phyloP scores from a whole-genome alignment of 2,797 vertebrate species.

The Thripadectes ignobilis region DNA sequence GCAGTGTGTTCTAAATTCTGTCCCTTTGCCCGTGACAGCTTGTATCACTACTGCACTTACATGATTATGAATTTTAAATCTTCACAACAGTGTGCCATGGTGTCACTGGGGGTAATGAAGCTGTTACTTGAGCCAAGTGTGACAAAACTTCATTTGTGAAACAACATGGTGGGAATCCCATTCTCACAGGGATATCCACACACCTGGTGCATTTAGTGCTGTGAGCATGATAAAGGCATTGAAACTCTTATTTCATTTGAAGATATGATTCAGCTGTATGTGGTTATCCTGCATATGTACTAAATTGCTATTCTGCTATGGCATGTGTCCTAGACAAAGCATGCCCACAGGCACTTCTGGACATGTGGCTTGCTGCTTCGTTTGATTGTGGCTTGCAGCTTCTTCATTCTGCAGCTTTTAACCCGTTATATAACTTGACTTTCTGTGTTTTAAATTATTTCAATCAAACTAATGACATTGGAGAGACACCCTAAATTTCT shows the following conservation, averaged over 20 bases:
- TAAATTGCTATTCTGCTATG: neutral
- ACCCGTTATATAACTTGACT: neutral
- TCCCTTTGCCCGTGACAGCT: neutral
- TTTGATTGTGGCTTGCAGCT: constrained; percentile 14
- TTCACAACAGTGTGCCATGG: accelerated
- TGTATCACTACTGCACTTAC: neutral
- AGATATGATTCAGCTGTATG: constrained; percentile 14
- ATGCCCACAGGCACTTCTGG: constrained; percentile 34
- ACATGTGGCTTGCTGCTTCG: neutral
- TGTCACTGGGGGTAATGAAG: neutral
- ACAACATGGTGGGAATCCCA: neutral
- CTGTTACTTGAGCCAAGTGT: neutral
- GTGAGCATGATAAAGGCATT: neutral
- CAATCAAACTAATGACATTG: neutral
- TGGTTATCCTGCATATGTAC: constrained; percentile 38
- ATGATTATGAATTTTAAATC: neutral
- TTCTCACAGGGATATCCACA: neutral
- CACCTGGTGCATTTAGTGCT: neutral
- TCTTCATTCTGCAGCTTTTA: constrained; percentile 1
- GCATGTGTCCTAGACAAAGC: constrained; percentile 4
- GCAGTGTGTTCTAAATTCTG: neutral
- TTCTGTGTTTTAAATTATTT: neutral
- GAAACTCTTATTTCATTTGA: neutral
- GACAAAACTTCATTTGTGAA: neutral
- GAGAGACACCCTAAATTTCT: neutral